A percentile compares a stretch with the other conserved stretches of the same genome.
These are phyloP conservation scores for Sesia apiformis DNA, from an alignment of 2,888 invertebrate species.

Conservation along the genomic window DNA sequence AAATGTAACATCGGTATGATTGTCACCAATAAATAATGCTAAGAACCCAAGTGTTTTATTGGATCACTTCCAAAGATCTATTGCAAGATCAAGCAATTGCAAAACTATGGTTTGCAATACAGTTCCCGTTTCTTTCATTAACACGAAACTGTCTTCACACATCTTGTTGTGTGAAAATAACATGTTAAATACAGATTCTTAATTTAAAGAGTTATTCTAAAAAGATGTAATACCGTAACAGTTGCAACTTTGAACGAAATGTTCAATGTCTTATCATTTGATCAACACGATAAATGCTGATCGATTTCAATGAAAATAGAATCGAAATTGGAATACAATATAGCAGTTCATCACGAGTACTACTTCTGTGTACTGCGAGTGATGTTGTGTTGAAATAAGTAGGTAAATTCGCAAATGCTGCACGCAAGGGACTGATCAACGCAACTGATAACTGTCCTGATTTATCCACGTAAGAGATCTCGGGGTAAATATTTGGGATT, in stretches of 20 bases:
- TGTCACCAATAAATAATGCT: no score
- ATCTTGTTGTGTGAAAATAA: background rate
- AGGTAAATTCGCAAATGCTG: constrained; percentile 30
- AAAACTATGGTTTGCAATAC: no score
- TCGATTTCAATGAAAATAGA: constrained; percentile 28
- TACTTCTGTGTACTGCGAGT: background rate
- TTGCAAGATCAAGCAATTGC: no score
- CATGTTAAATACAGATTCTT: background rate
- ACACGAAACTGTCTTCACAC: background rate
- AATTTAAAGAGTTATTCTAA: background rate
- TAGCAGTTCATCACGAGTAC: constrained; percentile 14
- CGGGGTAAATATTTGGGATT: no score
- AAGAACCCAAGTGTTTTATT: no score
- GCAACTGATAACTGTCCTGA: no score
- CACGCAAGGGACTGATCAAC: constrained; percentile 21
- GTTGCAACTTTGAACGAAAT: background rate
- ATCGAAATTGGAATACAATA: constrained; percentile 27
- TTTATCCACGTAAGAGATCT: no score
- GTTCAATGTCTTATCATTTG: constrained; percentile 15
- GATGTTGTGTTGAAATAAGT: constrained; percentile 20
- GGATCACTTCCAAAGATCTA: no score
- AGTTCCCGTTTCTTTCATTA: background rate
- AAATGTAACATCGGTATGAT: no score
- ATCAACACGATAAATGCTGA: constrained; percentile 24
- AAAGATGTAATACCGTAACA: background rate